These are phyloP conservation scores for Gisinianus flammeolus DNA, from an alignment of 2,888 invertebrate species.

Conservation along the genomic window DNA sequence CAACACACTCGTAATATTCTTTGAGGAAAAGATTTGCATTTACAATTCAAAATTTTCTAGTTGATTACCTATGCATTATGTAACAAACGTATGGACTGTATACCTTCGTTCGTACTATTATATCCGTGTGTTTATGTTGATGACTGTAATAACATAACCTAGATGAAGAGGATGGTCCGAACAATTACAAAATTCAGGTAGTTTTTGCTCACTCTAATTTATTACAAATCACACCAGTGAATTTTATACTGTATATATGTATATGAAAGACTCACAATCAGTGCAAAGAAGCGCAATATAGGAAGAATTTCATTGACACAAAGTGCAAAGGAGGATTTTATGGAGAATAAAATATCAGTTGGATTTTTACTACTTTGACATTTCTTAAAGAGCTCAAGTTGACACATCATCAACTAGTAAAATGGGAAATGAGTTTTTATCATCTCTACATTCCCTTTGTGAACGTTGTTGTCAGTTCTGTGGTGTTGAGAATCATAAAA, in stretches of 20 bases:
- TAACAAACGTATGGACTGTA: too few species aligned
- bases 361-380: too few species aligned
- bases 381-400: neutral
- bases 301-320: neutral
- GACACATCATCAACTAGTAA: neutral
- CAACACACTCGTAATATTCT: too few species aligned
- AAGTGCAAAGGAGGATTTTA: neutral
- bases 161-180: neutral
- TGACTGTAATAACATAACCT: too few species aligned
- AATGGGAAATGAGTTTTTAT: neutral
- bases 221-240: too few species aligned
- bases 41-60: too few species aligned
- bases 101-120: too few species aligned
- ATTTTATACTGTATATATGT: neutral
- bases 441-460: too few species aligned
- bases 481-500: neutral
- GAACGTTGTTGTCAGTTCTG: too few species aligned
- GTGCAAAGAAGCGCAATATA: neutral
- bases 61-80: too few species aligned
- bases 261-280: neutral
- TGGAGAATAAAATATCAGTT: neutral
- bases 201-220: neutral
- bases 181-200: conserved; percentile 3
- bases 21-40: too few species aligned
- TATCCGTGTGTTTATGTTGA: too few species aligned